phyloP scores from a whole-genome alignment of 2,113 vertebrate genomes.

The Chrysochloris asiatica region DNA sequence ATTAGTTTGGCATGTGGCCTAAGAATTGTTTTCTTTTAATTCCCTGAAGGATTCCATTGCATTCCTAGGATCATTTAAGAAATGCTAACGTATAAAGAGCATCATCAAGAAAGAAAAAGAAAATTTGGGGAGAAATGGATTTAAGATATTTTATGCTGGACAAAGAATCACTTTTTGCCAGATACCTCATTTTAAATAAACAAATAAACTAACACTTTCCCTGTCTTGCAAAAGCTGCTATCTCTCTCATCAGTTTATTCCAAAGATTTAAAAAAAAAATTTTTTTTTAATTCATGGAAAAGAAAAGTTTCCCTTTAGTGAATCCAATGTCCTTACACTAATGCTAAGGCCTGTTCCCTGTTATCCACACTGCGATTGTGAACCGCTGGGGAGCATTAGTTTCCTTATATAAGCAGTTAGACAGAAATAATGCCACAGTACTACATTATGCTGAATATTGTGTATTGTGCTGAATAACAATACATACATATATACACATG shows the following conservation, averaged over 20 bases:
- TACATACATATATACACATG: too few species aligned
- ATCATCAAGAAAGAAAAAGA: background rate
- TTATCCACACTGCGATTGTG: background rate
- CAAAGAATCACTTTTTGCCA: background rate
- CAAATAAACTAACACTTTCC: background rate
- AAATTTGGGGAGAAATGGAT: background rate
- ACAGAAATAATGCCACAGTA: constrained; percentile 33
- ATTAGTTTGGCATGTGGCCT: background rate
- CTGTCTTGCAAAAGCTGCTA: background rate
- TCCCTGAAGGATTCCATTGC: background rate
- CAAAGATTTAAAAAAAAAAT: background rate
- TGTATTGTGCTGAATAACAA: constrained; percentile 53
- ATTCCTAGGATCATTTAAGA: background rate
- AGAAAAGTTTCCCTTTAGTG: background rate
- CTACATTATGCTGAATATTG: too few species aligned
- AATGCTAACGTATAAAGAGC: background rate
- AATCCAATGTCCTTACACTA: background rate
- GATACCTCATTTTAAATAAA: background rate
- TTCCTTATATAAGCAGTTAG: background rate
- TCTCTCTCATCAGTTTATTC: background rate
- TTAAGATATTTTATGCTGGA: too few species aligned
- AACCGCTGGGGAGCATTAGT: constrained; percentile 15
- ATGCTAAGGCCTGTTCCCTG: background rate
- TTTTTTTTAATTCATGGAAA: background rate
- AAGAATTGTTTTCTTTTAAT: background rate